Percentiles rank a stretch among this genome's conserved stretches.
These are phyloP conservation scores for Danaus chrysippus DNA, from an alignment of 2,888 invertebrate genomes.

Conservation along the genomic window DNA sequence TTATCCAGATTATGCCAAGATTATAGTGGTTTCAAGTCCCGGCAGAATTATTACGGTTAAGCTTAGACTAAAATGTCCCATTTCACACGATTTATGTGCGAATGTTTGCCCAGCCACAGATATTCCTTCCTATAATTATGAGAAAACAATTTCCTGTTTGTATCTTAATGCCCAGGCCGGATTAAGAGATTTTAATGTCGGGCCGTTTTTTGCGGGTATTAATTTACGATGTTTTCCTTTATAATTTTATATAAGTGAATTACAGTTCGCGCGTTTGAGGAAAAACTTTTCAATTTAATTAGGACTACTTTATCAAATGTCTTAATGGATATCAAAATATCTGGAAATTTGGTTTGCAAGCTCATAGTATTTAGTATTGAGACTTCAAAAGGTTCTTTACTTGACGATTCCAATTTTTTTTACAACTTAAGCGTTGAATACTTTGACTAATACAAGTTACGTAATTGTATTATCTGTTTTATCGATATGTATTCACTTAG, in stretches of 20 bases:
- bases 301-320: no score
- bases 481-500: no score
- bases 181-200: conserved; percentile 57
- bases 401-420: no score
- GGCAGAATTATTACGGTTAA: conserved; percentile 73
- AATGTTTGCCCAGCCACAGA: conserved; percentile 68
- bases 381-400: no score
- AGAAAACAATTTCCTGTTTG: conserved; percentile 77
- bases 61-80: conserved; percentile 75
- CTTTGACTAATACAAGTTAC: no score
- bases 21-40: conserved; percentile 70
- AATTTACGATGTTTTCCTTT: conserved; percentile 32
- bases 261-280: neutral
- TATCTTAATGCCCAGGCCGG: conserved; percentile 66
- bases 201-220: conserved; percentile 35
- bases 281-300: no score
- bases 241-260: conserved; percentile 23
- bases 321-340: no score
- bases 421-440: no score
- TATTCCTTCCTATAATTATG: conserved; percentile 71
- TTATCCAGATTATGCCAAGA: conserved; percentile 78
- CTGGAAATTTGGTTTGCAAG: no score
- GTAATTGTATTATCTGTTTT: no score
- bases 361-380: no score
- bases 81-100: conserved; percentile 74